Evolutionary conservation across 2,113 vertebrate species (phyloP), one percentile per base, ranked within the genome.

Genomic region (Heteronetta atricapilla): DNA sequence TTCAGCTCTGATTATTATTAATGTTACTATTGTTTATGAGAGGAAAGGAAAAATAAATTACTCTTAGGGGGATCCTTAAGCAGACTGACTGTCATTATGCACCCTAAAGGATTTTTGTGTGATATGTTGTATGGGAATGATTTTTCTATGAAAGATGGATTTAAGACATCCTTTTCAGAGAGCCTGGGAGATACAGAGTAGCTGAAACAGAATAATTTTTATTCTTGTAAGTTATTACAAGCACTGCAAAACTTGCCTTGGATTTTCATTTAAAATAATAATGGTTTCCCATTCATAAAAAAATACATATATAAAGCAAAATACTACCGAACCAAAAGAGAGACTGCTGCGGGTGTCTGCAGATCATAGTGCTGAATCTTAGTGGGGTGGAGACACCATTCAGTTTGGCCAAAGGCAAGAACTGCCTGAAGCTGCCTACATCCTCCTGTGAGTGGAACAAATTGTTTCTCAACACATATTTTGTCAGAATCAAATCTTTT

Each of bases 361-460:
- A 74, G 68, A 60, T 86, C 6, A 0, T 16, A 50, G 55, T 22
- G 38, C 59, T 33, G 19, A 34, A 26, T 25, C 0, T 0, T 33
- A 29, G 69, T 52, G 16, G 40, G 5, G 22, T 25, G 26, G 33
- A 60, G 11, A 21, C 25, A 14, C 18, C 3, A 1, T 12, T 48
- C 36, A 7, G 23, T 66, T 38, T 78, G 60, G 31, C 38, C 28
- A 55, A 23, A 42, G 68, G 48, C 31, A 86, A 38, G 33, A 56
- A 14, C 34, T 64, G 33, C 46, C 42, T 42, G 13, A 15, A 3
- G 11, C 72, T 67, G 46, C 46, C 38, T 22, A 19, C 22, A 81
- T 33, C 17, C 2, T 5, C 8, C 0, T 28, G 40, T 2, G 2
- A 33, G 11, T 33, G 0, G 0, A 72, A 52, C 29, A 19, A 34